These are phyloP conservation scores for Anguilla pacifica DNA, from an alignment of 2,797 vertebrate species.

Conservation along the genomic window DNA sequence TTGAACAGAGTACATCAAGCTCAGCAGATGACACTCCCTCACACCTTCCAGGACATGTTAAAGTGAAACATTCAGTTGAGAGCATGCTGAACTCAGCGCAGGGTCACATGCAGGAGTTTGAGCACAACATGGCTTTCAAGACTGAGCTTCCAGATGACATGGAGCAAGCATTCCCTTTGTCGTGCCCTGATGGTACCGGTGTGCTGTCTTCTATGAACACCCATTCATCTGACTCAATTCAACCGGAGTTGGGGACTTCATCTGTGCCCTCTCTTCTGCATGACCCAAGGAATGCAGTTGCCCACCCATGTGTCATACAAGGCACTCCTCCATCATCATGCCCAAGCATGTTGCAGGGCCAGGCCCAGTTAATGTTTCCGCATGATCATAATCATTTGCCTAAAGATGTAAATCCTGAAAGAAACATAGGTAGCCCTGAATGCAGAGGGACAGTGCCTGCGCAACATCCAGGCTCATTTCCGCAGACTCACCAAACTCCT, in stretches of 20 bases:
- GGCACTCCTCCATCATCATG: slow-evolving; percentile 46
- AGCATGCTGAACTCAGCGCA: slow-evolving; percentile 54
- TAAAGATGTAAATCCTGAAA: slow-evolving; percentile 45
- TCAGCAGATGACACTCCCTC: slow-evolving; percentile 31
- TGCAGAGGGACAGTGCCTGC: slow-evolving; percentile 39
- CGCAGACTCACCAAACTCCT: slow-evolving; percentile 40
- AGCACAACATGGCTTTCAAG: slow-evolving; percentile 42
- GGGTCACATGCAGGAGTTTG: slow-evolving; percentile 33
- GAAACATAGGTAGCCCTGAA: slow-evolving; percentile 48
- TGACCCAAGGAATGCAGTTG: slow-evolving; percentile 46
- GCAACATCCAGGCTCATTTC: slow-evolving; percentile 46
- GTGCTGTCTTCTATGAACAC: slow-evolving; percentile 51
- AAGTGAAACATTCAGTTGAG: slow-evolving; percentile 51
- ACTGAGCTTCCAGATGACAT: slow-evolving; percentile 40
- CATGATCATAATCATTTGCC: slow-evolving; percentile 50
- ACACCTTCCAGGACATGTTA: slow-evolving; percentile 28
- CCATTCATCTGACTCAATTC: slow-evolving; percentile 41
- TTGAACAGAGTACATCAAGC: slow-evolving; percentile 36
- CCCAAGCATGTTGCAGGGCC: slow-evolving; percentile 46
- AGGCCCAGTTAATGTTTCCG: slow-evolving; percentile 35
- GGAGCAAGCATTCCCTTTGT: slow-evolving; percentile 35
- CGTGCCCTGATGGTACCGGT: slow-evolving; percentile 47
- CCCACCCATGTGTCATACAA: slow-evolving; percentile 56
- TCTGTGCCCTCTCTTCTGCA: slow-evolving; percentile 40
- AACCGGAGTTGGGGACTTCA: slow-evolving; percentile 34